Percentiles rank a stretch among this genome's conserved stretches.
These are phyloP conservation scores for Lota lota DNA, from an alignment of 2,113 vertebrate species.

Conservation along the genomic window DNA sequence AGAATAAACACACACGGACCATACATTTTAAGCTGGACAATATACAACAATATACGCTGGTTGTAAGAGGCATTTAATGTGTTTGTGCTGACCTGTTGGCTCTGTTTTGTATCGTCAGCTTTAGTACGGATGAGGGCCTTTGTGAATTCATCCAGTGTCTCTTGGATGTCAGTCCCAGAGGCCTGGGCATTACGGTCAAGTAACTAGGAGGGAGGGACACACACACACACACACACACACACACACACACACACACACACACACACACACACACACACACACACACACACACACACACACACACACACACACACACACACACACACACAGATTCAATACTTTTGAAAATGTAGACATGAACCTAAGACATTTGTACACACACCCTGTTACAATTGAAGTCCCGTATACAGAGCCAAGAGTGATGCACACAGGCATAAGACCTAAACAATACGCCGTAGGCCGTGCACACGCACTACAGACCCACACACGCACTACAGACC, in stretches of 20 bases:
- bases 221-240: not conserved
- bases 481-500: no score
- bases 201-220: conserved; percentile 64
- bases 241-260: not conserved
- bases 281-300: not conserved
- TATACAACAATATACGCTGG: not conserved
- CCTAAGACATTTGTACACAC: no score
- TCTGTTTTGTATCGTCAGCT: not conserved
- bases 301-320: no score
- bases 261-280: not conserved
- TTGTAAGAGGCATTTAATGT: no score
- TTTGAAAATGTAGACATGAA: no score
- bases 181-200: conserved; percentile 77
- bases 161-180: conserved; percentile 77
- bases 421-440: no score
- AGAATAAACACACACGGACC: not conserved
- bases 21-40: not conserved
- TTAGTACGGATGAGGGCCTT: conserved; percentile 56
- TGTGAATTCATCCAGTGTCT: conserved; percentile 73
- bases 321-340: no score
- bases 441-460: no score
- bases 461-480: no score
- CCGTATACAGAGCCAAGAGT: no score
- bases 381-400: no score
- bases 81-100: conserved; percentile 57